Evolutionary conservation across 1,140 invertebrate species (phyloP).

Genomic region (Eurosta solidaginis): DNA sequence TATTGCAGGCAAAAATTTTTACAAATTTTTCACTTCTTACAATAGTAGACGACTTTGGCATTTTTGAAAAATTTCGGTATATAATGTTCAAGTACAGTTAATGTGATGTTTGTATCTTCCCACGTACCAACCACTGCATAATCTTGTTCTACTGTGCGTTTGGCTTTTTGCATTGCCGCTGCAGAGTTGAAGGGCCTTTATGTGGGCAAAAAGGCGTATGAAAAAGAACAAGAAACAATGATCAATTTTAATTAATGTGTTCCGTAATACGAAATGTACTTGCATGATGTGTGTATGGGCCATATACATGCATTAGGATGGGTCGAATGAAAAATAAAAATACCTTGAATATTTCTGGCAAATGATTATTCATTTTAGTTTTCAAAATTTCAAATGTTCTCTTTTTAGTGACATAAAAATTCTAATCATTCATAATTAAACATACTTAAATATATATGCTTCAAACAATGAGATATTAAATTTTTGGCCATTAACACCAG

Average conservation of each 20-base stretch:
- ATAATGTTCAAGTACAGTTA: conserved; percentile 82
- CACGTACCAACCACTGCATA: conserved; percentile 89
- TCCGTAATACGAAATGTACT: conserved; percentile 31
- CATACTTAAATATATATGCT: no score
- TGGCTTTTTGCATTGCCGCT: conserved; percentile 80
- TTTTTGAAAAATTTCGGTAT: conserved; percentile 82
- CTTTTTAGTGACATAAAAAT: no score
- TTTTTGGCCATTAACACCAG: no score
- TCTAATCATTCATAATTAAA: no score
- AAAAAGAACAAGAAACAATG: conserved; percentile 6
- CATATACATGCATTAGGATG: neutral
- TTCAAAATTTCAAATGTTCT: no score
- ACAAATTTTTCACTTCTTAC: conserved; percentile 67
- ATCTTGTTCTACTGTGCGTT: conserved; percentile 79
- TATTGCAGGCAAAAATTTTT: neutral
- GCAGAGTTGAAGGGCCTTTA: conserved; percentile 80
- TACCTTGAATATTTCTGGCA: no score
- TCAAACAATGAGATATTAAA: no score
- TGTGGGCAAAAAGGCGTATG: neutral
- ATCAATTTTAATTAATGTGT: conserved; percentile 13
- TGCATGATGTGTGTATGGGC: conserved; percentile 15
- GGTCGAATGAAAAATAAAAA: neutral
- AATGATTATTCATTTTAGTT: no score
- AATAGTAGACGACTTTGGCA: conserved; percentile 76
- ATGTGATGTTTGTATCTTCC: conserved; percentile 83